Evolutionary conservation across 1,140 invertebrate genomes (phyloP).

Genomic region (Drosophila mauritiana): DNA sequence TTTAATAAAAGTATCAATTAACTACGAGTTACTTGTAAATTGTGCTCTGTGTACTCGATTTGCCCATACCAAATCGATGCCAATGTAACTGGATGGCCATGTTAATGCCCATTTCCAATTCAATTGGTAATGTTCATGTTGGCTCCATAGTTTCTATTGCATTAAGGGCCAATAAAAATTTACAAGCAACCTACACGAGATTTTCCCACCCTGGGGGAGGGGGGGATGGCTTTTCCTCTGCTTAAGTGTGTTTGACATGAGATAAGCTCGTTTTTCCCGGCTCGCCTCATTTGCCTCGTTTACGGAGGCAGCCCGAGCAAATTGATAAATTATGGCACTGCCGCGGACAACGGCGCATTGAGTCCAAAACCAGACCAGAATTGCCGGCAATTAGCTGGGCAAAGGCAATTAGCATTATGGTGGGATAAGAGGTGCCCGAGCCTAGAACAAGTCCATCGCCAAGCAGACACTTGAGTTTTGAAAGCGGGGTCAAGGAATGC

Average conservation of each 20-base stretch:
- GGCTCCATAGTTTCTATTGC: conserved; percentile 51
- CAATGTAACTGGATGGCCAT: conserved; percentile 41
- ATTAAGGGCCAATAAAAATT: conserved; percentile 71
- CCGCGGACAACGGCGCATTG: too few relatives aligned
- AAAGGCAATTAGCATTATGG: conserved; percentile 62
- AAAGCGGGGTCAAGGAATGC: conserved; percentile 42
- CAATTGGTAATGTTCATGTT: conserved; percentile 55
- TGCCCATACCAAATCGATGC: background rate
- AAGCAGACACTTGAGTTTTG: conserved; percentile 12
- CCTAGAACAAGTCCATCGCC: conserved; percentile 48
- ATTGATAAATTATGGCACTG: conserved; percentile 77
- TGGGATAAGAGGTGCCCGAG: conserved; percentile 56
- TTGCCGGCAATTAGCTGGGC: conserved; percentile 68
- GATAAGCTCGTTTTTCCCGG: conserved; percentile 67
- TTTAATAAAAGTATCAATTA: background rate
- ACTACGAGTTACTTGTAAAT: background rate
- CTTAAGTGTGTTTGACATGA: conserved; percentile 74
- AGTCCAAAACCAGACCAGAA: conserved; percentile 13
- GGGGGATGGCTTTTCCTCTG: conserved; percentile 20
- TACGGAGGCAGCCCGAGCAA: conserved; percentile 32
- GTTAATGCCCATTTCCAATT: conserved; percentile 73
- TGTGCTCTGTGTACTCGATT: background rate
- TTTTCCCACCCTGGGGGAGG: conserved; percentile 16
- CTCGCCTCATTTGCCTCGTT: conserved; percentile 63
- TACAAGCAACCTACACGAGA: conserved; percentile 47